Conservation (phyloP, 2,113 vertebrate genomes). For the Engystomops pustulosus region DNA sequence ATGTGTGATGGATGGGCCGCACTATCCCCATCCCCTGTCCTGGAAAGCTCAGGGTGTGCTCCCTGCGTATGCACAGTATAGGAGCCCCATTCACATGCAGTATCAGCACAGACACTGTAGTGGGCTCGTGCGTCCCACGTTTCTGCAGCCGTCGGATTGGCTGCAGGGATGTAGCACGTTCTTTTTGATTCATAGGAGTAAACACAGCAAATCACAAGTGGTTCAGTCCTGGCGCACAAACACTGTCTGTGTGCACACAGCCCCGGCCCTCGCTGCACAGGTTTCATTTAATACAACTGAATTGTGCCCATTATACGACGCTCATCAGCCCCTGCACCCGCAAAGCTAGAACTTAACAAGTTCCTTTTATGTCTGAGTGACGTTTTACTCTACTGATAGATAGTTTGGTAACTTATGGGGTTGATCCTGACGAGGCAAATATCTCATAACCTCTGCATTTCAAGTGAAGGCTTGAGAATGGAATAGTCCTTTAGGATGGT, state of each 20-base stretch:
- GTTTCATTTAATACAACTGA: slow-evolving; percentile 5
- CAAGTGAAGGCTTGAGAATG: not conserved
- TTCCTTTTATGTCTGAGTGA: not conserved
- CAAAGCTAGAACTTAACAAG: not conserved
- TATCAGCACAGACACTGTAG: not conserved
- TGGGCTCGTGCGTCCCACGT: not conserved
- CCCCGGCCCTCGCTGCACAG: not conserved
- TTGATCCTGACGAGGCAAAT: no score
- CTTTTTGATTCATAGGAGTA: slow-evolving; percentile 16
- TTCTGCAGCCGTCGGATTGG: not conserved
- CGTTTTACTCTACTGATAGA: no score
- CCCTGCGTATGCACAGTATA: not conserved
- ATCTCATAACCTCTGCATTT: no score
- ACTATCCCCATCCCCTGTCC: not conserved
- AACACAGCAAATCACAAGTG: not conserved
- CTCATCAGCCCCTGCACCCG: not conserved
- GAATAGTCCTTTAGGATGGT: no score
- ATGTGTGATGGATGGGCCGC: no score
- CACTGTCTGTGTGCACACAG: not conserved
- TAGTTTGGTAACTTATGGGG: no score
- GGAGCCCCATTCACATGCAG: not conserved
- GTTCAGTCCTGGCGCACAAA: not conserved
- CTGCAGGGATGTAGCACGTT: not conserved
- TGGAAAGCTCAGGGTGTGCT: not conserved
- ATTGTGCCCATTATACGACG: not conserved